Conservation (phyloP, 2,113 vertebrate genomes). For the Xyrauchen texanus region DNA sequence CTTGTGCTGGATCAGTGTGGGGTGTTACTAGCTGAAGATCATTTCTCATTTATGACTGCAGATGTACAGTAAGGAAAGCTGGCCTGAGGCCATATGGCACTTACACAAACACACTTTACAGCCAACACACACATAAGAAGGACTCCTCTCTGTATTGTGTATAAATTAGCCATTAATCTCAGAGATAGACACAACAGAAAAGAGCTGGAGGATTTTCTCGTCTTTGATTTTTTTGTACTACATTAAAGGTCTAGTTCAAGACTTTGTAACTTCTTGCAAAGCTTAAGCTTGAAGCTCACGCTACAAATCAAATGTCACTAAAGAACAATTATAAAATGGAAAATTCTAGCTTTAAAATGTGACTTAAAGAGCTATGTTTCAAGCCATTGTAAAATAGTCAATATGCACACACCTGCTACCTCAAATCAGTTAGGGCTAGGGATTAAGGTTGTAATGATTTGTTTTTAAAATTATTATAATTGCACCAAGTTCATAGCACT, state of each 20-base stretch:
- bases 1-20: neutral
- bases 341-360: too few relatives aligned
- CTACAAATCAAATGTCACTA: neutral
- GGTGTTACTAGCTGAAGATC: neutral
- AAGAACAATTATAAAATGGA: too few relatives aligned
- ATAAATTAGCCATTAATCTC: slow-evolving; percentile 42
- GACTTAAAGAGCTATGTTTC: too few relatives aligned
- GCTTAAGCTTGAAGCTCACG: neutral
- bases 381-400: too few relatives aligned
- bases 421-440: too few relatives aligned
- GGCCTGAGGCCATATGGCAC: neutral
- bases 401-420: too few relatives aligned
- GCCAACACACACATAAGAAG: neutral
- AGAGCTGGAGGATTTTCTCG: slow-evolving; percentile 1
- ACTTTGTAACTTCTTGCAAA: slow-evolving; percentile 37
- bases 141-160: neutral
- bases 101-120: neutral
- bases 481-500: too few relatives aligned
- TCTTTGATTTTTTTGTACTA: neutral
- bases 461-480: too few relatives aligned
- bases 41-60: neutral
- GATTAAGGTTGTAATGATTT: too few relatives aligned
- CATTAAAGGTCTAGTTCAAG: neutral
- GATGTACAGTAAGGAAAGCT: neutral
- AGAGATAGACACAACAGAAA: slow-evolving; percentile 5